Conservation (phyloP, 2,797 vertebrate species). For the Rhinichthys osculus region DNA sequence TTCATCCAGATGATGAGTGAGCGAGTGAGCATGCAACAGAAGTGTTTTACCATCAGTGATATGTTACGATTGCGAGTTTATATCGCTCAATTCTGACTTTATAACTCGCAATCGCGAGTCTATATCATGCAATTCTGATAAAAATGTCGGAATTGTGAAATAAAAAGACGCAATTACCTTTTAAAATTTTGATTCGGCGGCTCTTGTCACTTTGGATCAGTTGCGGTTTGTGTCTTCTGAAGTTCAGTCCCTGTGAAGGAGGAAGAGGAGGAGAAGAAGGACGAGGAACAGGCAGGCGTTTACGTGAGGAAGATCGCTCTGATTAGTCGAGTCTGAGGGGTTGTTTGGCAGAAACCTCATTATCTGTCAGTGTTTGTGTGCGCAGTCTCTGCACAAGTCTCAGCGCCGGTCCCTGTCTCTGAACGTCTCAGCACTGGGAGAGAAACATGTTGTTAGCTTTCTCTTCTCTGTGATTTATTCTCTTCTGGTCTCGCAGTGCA, state of each 20-base stretch:
- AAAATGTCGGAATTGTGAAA: too few relatives aligned
- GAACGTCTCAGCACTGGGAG: conserved; percentile 53
- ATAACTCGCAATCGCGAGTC: too few relatives aligned
- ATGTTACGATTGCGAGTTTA: too few relatives aligned
- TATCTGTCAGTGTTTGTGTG: conserved; percentile 54
- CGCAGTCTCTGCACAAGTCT: conserved; percentile 26
- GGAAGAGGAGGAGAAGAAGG: neutral
- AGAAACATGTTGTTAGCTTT: conserved; percentile 55
- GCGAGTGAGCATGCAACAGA: too few relatives aligned
- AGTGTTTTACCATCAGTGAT: too few relatives aligned
- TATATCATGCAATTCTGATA: too few relatives aligned
- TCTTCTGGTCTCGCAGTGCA: neutral
- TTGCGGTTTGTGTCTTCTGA: neutral
- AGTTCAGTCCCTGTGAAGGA: neutral
- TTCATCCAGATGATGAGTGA: too few relatives aligned
- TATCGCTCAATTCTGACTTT: too few relatives aligned
- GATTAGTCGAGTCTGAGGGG: conserved; percentile 42
- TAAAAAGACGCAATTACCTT: too few relatives aligned
- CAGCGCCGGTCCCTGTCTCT: conserved; percentile 48
- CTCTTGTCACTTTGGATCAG: too few relatives aligned
- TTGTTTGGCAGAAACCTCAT: conserved; percentile 59
- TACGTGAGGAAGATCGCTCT: conserved; percentile 20
- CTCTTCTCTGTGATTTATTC: conserved; percentile 49
- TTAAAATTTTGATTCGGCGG: too few relatives aligned
- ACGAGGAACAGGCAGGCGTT: neutral